Base-by-base conservation (phyloP, 2,113 vertebrate species). In the Smithornis capensis region DNA sequence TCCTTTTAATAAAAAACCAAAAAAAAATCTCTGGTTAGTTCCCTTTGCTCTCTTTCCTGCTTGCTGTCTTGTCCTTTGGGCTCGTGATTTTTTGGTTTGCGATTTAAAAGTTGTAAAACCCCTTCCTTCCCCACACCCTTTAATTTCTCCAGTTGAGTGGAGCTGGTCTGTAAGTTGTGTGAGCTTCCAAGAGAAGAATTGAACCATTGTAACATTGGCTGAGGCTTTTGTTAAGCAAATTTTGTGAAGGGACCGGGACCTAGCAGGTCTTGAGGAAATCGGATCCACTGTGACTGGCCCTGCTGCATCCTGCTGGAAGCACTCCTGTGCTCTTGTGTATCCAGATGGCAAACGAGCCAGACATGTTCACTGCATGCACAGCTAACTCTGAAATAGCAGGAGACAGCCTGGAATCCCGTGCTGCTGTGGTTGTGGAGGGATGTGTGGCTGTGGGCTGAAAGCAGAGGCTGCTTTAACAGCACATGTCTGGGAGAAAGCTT, bases 141-240 rank as follows among this genome's bases (percentile, higher is more conserved):
- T 68, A 87, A 79, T 92, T 80, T 75, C 92, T 95, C 62, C 59
- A 83, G 42, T 76, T 68, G 89, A 96, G 75, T 77, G 81, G 82
- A 89, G 78, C 90, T 22, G 84, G 68, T 94, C 92, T 94, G 28
- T 92, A 84, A 87, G 74, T 96, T 96, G 83, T 97, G 97, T 91
- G 96, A 96, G 93, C 88, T 95, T 85, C 89, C 93, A 87, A 53
- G 94, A 94, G 97, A 97, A 98, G 97, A 98, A 97, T 97, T 64
- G 78, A 91, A 90, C 94, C 96, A 93, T 98, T 98, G 97, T 98
- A 87, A 84, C 19, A 2, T 73, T 8, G 65, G 76, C 82, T 59
- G 91, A 84, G 52, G 89, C 96, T 95, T 98, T 98, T 98, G 98
- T 98, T 97, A 97, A 37, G 52, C 97, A 97, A 91, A 98, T 98